A percentile compares a stretch with the other conserved stretches of the same genome.
phyloP scores from a whole-genome alignment of 2,888 invertebrate genomes.

The Atethmia centrago region DNA sequence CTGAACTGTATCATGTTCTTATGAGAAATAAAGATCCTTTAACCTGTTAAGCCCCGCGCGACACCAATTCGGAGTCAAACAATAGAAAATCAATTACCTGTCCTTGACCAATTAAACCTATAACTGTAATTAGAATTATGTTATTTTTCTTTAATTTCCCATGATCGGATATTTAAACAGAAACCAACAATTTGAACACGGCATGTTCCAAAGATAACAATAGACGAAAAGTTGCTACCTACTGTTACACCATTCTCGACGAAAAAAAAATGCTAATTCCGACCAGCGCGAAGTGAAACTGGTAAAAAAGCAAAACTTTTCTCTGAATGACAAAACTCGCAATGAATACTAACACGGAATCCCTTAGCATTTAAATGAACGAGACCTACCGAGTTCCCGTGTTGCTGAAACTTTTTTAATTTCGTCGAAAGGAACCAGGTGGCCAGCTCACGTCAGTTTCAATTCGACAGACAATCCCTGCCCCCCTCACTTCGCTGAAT shows the following conservation, averaged over 20 bases:
- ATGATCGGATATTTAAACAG: not conserved
- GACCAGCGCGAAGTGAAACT: slow-evolving; percentile 69
- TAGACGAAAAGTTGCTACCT: slow-evolving; percentile 16
- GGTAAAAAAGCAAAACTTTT: slow-evolving; percentile 80
- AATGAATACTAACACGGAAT: slow-evolving; percentile 87
- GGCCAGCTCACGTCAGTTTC: slow-evolving; percentile 82
- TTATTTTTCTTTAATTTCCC: too few relatives aligned
- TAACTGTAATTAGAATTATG: too few relatives aligned
- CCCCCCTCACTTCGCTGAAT: slow-evolving; percentile 65
- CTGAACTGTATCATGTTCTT: too few relatives aligned
- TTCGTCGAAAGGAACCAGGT: slow-evolving; percentile 87
- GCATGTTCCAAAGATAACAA: slow-evolving; percentile 9
- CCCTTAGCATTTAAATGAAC: slow-evolving; percentile 88
- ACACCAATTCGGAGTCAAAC: too few relatives aligned
- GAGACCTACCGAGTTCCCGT: slow-evolving; percentile 82
- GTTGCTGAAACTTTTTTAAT: slow-evolving; percentile 89
- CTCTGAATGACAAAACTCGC: slow-evolving; percentile 86
- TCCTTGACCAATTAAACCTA: too few relatives aligned
- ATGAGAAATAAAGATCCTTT: too few relatives aligned
- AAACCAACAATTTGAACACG: not conserved
- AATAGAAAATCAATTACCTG: too few relatives aligned
- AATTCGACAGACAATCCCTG: slow-evolving; percentile 84
- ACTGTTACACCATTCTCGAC: slow-evolving; percentile 40
- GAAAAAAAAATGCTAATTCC: slow-evolving; percentile 72
- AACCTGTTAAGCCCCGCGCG: too few relatives aligned